Evolutionary conservation across 2,113 vertebrate genomes (phyloP).

Genomic region (Cyanoderma ruficeps): DNA sequence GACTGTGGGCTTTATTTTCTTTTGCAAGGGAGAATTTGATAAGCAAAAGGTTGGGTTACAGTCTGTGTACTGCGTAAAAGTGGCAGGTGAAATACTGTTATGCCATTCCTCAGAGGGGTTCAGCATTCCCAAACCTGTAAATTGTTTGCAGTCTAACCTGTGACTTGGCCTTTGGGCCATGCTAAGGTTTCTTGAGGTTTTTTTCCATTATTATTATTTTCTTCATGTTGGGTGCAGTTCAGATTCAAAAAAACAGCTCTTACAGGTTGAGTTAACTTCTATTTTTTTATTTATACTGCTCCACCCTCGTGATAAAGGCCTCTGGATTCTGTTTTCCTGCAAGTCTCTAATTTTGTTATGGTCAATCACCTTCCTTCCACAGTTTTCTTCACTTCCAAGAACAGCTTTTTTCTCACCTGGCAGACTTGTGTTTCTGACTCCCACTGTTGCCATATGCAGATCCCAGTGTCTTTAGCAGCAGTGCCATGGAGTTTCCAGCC

Average conservation of each 20-base stretch:
- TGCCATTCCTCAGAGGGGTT: background rate
- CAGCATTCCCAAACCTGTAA: background rate
- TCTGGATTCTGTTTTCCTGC: background rate
- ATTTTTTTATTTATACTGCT: background rate
- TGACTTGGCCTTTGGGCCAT: background rate
- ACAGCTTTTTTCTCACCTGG: background rate
- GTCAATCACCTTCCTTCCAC: background rate
- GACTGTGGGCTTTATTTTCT: background rate
- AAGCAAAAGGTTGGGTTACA: background rate
- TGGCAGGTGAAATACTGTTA: background rate
- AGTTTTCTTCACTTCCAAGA: background rate
- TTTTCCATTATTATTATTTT: background rate
- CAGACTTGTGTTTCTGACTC: background rate
- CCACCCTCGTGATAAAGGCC: background rate
- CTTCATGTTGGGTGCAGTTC: background rate
- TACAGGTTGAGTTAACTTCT: rapidly evolving
- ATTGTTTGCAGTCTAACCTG: background rate
- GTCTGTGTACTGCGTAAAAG: background rate
- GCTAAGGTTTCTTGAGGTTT: background rate
- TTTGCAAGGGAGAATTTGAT: background rate
- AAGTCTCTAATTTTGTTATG: background rate
- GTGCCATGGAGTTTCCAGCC: background rate
- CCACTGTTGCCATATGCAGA: background rate
- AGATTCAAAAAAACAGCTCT: background rate
- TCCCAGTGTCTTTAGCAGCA: background rate